Evolutionary conservation across 2,113 vertebrate species (phyloP), one percentile per base, ranked within the genome.

Genomic region (Rhagologus leucostigma): DNA sequence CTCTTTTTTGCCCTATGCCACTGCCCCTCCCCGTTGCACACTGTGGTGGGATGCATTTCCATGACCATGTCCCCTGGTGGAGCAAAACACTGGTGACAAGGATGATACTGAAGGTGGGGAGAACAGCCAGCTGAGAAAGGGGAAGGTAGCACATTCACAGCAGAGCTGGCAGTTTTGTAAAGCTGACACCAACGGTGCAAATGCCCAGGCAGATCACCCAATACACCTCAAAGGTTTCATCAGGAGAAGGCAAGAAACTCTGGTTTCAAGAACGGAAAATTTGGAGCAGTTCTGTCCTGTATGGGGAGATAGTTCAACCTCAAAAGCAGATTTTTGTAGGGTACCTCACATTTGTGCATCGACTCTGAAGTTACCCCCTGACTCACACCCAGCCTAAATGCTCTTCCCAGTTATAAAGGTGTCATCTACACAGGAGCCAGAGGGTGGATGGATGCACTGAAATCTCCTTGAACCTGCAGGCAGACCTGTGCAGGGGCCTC

Each of bases 21-120:
- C 50, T 5, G 1, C 26, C 8, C n/a, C 15, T 77, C 7, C 59
- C n/a, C 60, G 39, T 16, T 49, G 27, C 8, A 1, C 19, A 8
- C 14, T 22, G 3, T 44, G 42, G 42, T 44, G 42, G 17, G 16
- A 18, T 44, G 41, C 3, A n/a, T 13, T 11, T 47, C 69, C 24
- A 5, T 4, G 18, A 3, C 20, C n/a, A 2, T 1, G 11, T 70
- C 12, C 17, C 17, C 39, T 44, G 15, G 17, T 5, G 0, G 1
- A 60, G 69, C 27, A 60, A 60, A 53, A 41, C 26, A 13, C 26
- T 0, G 0, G 33, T 32, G 65, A 27, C 18, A 52, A 35, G 7
- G 16, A 20, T n/a, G 62, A 16, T 2, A 15, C 29, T 33, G 44
- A 56, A 82, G 42, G 55, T 21, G 30, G 6, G 41, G 27, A 80